Evolutionary conservation across 2,797 vertebrate genomes (phyloP), one percentile per base, ranked within the genome.

Genomic region (Chaunax sp.): DNA sequence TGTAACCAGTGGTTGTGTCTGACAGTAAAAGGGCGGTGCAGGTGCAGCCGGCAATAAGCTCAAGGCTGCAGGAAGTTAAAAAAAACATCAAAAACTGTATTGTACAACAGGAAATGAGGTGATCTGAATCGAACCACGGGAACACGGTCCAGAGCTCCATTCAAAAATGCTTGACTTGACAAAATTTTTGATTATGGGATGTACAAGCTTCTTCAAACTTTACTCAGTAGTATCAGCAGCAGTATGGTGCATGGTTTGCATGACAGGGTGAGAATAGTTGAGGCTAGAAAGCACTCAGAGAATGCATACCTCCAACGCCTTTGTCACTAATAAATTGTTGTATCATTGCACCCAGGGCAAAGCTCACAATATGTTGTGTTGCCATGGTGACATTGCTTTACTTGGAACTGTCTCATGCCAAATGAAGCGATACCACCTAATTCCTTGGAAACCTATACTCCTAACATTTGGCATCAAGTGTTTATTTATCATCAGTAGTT

Each of bases 1-100:
- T 83, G 71, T 64, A 75, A 68, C n/a, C 40, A 69, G 57, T 47
- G 60, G 62, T 57, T 80, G 49, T 20, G 37, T 23, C 25, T 59
- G 53, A 35, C 23, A 44, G 53, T 54, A 43, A 69, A 70, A 49
- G 52, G 60, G 41, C 33, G 37, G 54, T 75, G 60, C 73, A 82
- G 66, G 50, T 75, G 66, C 35, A 73, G 46, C 20, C 35, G 64
- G 44, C 41, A 61, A 20, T 40, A 61, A 56, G 25, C 40, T 56
- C 37, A 63, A 0, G 6, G 16, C 43, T 53, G 23, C 54, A 75
- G 58, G 61, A 65, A 20, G 59, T 28, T 2, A 23, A 40, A 51
- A 20, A 54, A 23, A 22, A 45, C 20, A 22, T 2, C 6, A 35
- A 11, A 35, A 35, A 13, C 12, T n/a, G 19, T 38, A 28, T n/a